phyloP scores from a whole-genome alignment of 2,113 vertebrate species.

The Pteropus alecto region DNA sequence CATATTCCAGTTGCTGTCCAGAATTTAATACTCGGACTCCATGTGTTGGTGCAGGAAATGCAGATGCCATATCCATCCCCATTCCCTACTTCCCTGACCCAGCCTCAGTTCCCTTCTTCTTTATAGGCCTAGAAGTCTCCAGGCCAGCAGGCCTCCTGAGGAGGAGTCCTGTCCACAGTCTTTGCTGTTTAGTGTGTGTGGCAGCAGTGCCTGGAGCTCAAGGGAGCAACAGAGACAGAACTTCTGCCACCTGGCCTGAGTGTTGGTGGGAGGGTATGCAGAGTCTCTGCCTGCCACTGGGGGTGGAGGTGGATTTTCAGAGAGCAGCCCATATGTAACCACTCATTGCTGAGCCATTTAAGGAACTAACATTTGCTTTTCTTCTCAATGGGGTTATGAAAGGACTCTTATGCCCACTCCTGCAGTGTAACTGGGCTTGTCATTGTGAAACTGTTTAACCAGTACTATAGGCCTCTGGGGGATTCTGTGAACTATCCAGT shows the following conservation, averaged over 20 bases:
- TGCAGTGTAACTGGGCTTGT: background rate
- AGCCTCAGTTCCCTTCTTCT: background rate
- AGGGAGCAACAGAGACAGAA: background rate
- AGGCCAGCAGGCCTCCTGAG: background rate
- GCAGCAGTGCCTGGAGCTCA: background rate
- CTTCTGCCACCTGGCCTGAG: background rate
- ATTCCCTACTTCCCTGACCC: background rate
- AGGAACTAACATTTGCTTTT: background rate
- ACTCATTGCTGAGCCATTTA: background rate
- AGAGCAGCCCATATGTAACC: background rate
- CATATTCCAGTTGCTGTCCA: background rate
- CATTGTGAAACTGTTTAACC: background rate
- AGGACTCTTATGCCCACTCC: no score
- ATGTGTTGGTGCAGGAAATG: background rate
- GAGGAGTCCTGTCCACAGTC: background rate
- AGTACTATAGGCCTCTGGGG: background rate
- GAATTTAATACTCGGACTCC: background rate
- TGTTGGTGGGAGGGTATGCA: background rate
- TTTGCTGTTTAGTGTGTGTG: background rate
- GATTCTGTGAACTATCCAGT: background rate
- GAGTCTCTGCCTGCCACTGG: background rate
- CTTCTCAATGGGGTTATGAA: background rate
- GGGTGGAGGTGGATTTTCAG: background rate
- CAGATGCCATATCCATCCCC: background rate
- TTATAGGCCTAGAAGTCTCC: background rate